Evolutionary conservation across 1,140 invertebrate species (phyloP).

Genomic region (Apis florea): DNA sequence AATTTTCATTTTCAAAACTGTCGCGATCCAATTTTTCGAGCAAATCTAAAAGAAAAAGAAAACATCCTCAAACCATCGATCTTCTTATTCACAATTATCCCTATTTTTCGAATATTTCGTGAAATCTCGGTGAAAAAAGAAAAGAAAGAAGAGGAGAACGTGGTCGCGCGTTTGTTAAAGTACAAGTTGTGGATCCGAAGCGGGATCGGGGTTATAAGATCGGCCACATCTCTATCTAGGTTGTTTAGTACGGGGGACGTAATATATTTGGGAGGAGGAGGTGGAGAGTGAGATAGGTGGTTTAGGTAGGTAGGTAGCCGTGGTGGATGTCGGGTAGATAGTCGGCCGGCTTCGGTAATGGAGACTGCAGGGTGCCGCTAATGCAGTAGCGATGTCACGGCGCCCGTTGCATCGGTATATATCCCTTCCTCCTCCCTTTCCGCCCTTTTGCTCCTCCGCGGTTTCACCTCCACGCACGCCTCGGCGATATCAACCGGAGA

Average conservation of each 20-base stretch:
- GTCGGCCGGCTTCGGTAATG: constrained; percentile 72
- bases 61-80: too few relatives aligned
- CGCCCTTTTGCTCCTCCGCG: constrained; percentile 46
- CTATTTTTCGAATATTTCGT: too few relatives aligned
- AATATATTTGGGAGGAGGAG: constrained; percentile 73
- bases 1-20: too few relatives aligned
- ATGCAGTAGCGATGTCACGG: constrained; percentile 78
- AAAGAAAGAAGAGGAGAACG: too few relatives aligned
- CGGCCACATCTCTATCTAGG: constrained; percentile 76
- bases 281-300: constrained; percentile 66
- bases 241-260: constrained; percentile 67
- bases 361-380: constrained; percentile 76
- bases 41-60: too few relatives aligned
- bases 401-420: constrained; percentile 70
- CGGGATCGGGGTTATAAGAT: constrained; percentile 71
- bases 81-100: too few relatives aligned
- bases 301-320: constrained; percentile 70
- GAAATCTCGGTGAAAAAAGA: too few relatives aligned
- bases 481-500: constrained; percentile 51
- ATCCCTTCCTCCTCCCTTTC: constrained; percentile 48
- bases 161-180: too few relatives aligned
- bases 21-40: too few relatives aligned
- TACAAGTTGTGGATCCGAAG: constrained; percentile 23
- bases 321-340: constrained; percentile 65
- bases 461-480: constrained; percentile 18